phyloP scores from a whole-genome alignment of 2,113 vertebrate species.

The Lepidothrix coronata region DNA sequence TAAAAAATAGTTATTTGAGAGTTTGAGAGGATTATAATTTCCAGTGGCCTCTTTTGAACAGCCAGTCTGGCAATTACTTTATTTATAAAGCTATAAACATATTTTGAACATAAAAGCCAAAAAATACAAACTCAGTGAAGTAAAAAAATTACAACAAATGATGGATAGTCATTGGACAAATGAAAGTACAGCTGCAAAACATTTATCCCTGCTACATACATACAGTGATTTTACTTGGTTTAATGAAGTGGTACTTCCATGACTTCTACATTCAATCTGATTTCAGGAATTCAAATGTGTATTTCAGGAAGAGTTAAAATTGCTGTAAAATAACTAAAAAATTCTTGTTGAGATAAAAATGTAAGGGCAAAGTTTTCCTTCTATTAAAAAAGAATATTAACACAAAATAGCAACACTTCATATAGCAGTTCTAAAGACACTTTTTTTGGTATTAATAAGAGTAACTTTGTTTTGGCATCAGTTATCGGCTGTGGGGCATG shows the following conservation, averaged over 20 bases:
- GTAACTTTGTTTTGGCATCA: neutral
- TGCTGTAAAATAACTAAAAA: neutral
- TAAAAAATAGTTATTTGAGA: neutral
- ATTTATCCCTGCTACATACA: constrained; percentile 59
- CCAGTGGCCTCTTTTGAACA: constrained; percentile 57
- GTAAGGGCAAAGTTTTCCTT: neutral
- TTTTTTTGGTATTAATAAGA: constrained; percentile 1
- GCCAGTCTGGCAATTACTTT: constrained; percentile 66
- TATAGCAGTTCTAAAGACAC: neutral
- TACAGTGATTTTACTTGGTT: constrained; percentile 31
- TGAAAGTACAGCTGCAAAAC: constrained; percentile 31
- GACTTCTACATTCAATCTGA: constrained; percentile 50
- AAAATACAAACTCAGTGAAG: constrained; percentile 59
- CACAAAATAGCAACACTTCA: neutral
- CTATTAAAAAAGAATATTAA: neutral
- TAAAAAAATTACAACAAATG: constrained; percentile 58
- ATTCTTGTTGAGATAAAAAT: neutral
- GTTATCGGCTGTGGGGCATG: rapidly evolving
- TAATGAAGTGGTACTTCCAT: constrained; percentile 43
- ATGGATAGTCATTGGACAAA: constrained; percentile 17
- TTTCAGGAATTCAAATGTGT: neutral
- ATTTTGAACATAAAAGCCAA: constrained; percentile 67
- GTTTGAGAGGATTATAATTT: constrained; percentile 3
- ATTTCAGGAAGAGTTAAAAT: neutral
- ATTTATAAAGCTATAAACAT: constrained; percentile 76